Evolutionary conservation across 2,888 invertebrate species (phyloP), one percentile per base, ranked within the genome.

Genomic region (Amblyteles armatorius): DNA sequence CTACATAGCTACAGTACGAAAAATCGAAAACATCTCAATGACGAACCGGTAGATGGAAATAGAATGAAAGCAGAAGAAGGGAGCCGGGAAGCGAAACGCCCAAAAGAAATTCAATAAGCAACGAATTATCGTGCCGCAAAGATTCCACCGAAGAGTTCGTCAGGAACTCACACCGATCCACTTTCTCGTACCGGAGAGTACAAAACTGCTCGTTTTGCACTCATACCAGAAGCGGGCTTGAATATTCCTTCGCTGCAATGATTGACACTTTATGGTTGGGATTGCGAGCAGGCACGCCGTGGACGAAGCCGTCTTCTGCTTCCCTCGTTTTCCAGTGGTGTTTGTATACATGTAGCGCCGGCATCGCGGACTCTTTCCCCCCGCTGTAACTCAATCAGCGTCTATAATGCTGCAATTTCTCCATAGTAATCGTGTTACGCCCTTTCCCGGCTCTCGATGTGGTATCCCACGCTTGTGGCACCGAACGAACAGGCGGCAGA

Each of bases 401-500:
- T 90, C 93, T 91, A 93, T 93, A 93, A 93, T 93, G 92, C 93
- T 90, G 93, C 93, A 93, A 93, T 93, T 93, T 92, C 93, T 93
- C 89, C 88, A 91, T 90, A 90, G 90, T 93, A 93, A 93, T 93
- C 92, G 86, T 86, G 91, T 93, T 93, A 93, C 92, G 88, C 88
- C 88, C 82, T 84, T 84, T 78, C 79, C 85, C 65, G 67, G 65
- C 67, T 67, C 72, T 65, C 71, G 82, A 87, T 84, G 87, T 82
- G 81, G 52, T 60, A 65, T 72, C 82, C 78, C 84, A 82, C 77
- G 65, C 67, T 71, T 63, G 50, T 82, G 74, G 72, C 52, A 55
- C 74, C 33, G 33, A 36, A 57, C 65, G 55, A 79, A 79, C 22
- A 19, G 60, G 50, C 68, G 29, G 55, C 36, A 78, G 68, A 60